phyloP scores from a whole-genome alignment of 2,888 invertebrate genomes.

The Epsilonema sp. region DNA sequence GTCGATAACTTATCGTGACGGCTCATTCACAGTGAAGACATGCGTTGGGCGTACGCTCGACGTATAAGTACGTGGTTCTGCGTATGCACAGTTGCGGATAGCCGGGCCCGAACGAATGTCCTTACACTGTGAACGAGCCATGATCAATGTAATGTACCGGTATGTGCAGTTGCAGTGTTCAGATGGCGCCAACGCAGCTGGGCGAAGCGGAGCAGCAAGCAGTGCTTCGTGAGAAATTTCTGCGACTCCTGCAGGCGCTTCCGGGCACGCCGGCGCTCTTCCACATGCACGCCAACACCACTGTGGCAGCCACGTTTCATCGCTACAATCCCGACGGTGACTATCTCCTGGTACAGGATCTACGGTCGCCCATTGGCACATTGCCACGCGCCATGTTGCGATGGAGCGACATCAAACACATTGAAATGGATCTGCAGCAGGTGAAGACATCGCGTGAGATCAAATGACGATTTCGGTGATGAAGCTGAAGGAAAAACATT shows the following conservation, averaged over 20 bases:
- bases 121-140: too few species aligned
- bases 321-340: not conserved
- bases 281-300: slow-evolving; percentile 1
- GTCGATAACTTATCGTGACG: too few species aligned
- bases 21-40: too few species aligned
- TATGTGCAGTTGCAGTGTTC: too few species aligned
- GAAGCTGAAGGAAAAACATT: not conserved
- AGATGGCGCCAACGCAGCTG: too few species aligned
- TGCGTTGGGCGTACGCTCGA: too few species aligned
- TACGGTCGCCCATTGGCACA: not conserved
- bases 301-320: not conserved
- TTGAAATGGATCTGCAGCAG: not conserved
- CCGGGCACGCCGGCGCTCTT: not conserved
- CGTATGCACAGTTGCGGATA: too few species aligned
- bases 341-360: not conserved
- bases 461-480: not conserved
- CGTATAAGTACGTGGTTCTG: too few species aligned
- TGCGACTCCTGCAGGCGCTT: not conserved
- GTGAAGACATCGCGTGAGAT: not conserved
- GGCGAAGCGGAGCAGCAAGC: too few species aligned
- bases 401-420: not conserved
- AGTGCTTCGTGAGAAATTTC: not conserved
- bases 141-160: too few species aligned
- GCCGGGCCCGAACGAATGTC: too few species aligned
- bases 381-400: not conserved